phyloP scores from a whole-genome alignment of 2,113 vertebrate genomes.

The Cygnus atratus region DNA sequence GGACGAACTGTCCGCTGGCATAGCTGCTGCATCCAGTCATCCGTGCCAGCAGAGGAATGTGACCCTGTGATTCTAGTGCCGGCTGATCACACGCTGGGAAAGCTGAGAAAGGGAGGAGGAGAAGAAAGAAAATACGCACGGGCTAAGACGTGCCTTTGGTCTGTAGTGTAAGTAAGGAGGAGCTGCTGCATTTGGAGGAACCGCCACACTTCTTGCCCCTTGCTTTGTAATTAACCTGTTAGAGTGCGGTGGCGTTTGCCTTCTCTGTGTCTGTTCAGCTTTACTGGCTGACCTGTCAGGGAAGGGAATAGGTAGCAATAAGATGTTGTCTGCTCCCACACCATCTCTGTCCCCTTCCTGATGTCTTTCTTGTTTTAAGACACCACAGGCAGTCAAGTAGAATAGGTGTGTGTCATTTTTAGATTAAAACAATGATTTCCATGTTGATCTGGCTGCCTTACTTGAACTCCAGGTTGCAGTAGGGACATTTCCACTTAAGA shows the following conservation, averaged over 20 bases:
- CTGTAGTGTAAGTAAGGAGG: background rate
- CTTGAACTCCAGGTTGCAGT: background rate
- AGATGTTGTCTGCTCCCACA: background rate
- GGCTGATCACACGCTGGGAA: background rate
- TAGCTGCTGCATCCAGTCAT: background rate
- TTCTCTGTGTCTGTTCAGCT: background rate
- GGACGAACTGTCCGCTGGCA: background rate
- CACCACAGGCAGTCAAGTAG: background rate
- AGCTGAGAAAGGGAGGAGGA: background rate
- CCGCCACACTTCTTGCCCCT: accelerated
- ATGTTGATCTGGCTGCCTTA: background rate
- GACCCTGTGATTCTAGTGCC: background rate
- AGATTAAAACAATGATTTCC: background rate
- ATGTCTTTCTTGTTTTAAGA: background rate
- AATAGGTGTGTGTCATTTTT: accelerated
- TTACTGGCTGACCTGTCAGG: background rate
- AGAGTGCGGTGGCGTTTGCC: background rate
- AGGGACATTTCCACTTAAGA: background rate
- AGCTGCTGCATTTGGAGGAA: background rate
- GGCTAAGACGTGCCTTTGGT: background rate
- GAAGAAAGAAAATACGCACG: background rate
- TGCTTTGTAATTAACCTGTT: background rate
- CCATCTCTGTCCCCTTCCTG: background rate
- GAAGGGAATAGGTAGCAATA: background rate
- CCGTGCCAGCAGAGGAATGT: background rate